Evolutionary conservation across 2,797 vertebrate genomes (phyloP), one percentile per base, ranked within the genome.

Genomic region (Coregonus sp.): DNA sequence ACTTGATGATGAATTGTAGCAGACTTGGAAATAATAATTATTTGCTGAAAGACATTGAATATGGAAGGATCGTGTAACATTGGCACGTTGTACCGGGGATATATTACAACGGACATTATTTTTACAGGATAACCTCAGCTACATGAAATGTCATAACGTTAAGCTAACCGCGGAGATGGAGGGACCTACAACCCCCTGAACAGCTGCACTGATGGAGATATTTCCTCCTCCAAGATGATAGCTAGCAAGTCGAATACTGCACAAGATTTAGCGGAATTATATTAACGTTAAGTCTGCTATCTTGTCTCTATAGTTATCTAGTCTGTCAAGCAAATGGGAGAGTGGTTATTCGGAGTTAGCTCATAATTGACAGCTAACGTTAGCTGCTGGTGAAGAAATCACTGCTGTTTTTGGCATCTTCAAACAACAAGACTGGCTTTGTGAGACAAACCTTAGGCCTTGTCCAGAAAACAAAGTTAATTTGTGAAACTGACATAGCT

Each of bases 121-220:
- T 88, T 89, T 86, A 76, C 85, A 88, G 91, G 89, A 91, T 92
- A 91, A 93, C 92, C 92, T 93, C 89, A 92, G 72, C 72, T 74
- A 92, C 89, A 86, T 85, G 90, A 92, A 88, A 93, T 93, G 92
- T 91, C 91, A 92, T 92, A 92, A 47, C 40, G 40, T 47, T 47
- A 47, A 89, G 7, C 20, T 63, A 84, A 88, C 84, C 67, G 50
- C 70, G 70, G 70, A 33, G 29, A 72, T 72, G 71, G 71, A 72
- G 51, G 51, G 71, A 72, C 51, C 59, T 20, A 20, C 33, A 40
- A 63, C 31, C 59, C 81, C 83, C 68, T 75, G 85, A 87, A 84
- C 89, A 89, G 86, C 89, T 89, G 86, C 82, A 77, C 86, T 87
- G 87, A 84, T 82, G 85, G 80, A 82, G 75, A 85, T 51, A 67